These are phyloP conservation scores for Lepus oiostolus DNA, from an alignment of 2,797 vertebrate genomes.

Conservation along the genomic window DNA sequence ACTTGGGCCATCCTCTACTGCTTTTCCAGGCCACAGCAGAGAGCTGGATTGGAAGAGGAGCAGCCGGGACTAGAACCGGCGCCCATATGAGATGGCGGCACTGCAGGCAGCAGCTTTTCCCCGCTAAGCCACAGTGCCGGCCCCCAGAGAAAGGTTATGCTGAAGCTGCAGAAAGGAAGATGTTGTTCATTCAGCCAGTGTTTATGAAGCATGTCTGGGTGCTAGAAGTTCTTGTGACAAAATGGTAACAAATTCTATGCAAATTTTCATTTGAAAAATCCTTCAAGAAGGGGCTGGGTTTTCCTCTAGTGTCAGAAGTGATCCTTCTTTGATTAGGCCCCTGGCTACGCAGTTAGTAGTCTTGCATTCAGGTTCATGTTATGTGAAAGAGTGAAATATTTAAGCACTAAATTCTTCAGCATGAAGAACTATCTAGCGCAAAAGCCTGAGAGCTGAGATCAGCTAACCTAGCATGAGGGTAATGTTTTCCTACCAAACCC, in stretches of 20 bases:
- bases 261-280: neutral
- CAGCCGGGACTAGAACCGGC: too few species aligned
- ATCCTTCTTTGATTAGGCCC: neutral
- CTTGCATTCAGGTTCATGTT: neutral
- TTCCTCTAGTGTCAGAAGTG: neutral
- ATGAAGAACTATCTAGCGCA: neutral
- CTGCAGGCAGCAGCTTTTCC: too few species aligned
- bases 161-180: neutral
- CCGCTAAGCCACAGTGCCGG: too few species aligned
- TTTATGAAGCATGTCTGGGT: constrained; percentile 18
- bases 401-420: constrained; percentile 1
- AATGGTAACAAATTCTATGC: neutral
- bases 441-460: neutral
- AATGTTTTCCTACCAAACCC: neutral
- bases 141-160: neutral
- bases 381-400: constrained; percentile 13
- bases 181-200: neutral
- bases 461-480: neutral
- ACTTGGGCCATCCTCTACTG: too few species aligned
- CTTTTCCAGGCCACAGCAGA: too few species aligned
- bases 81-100: too few species aligned
- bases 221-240: neutral
- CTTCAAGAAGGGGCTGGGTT: constrained; percentile 12
- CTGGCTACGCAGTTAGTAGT: neutral
- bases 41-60: too few species aligned